Evolutionary conservation across 2,888 invertebrate species (phyloP).

Genomic region (Drosophila pseudotalamancana): DNA sequence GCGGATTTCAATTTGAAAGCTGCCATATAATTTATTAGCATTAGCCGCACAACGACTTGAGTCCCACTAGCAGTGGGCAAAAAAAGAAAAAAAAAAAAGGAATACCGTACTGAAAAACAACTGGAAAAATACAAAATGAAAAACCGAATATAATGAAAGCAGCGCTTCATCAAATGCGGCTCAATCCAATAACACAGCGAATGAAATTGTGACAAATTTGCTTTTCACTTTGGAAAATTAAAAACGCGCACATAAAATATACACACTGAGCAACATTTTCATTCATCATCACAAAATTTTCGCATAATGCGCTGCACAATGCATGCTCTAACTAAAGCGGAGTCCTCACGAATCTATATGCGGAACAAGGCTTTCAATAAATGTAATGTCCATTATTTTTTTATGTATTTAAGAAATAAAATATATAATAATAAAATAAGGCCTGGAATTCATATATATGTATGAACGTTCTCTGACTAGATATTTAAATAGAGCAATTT

Average conservation of each 20-base stretch:
- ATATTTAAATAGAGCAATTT: no score
- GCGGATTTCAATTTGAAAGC: constrained; percentile 77
- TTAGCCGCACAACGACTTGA: constrained; percentile 72
- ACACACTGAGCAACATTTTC: constrained; percentile 47
- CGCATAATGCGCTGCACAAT: constrained; percentile 40
- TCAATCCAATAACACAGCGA: constrained; percentile 72
- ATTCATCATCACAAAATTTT: constrained; percentile 73
- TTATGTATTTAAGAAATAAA: no score
- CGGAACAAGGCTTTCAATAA: no score
- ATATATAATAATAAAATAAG: no score
- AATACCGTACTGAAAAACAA: constrained; percentile 6
- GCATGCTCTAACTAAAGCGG: constrained; percentile 27
- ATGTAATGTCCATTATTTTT: no score
- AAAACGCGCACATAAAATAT: constrained; percentile 67
- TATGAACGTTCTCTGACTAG: no score
- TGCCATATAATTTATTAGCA: constrained; percentile 76
- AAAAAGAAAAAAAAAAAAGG: constrained; percentile 13
- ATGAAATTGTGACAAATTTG: constrained; percentile 72
- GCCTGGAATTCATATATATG: no score
- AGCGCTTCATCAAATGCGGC: constrained; percentile 68
- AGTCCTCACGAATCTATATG: no score
- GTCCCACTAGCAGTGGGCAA: constrained; percentile 34
- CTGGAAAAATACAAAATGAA: constrained; percentile 17
- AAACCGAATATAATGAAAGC: constrained; percentile 52
- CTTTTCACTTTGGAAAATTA: constrained; percentile 76